Base-by-base conservation (phyloP, 2,113 vertebrate species). In the Malurus melanocephalus region DNA sequence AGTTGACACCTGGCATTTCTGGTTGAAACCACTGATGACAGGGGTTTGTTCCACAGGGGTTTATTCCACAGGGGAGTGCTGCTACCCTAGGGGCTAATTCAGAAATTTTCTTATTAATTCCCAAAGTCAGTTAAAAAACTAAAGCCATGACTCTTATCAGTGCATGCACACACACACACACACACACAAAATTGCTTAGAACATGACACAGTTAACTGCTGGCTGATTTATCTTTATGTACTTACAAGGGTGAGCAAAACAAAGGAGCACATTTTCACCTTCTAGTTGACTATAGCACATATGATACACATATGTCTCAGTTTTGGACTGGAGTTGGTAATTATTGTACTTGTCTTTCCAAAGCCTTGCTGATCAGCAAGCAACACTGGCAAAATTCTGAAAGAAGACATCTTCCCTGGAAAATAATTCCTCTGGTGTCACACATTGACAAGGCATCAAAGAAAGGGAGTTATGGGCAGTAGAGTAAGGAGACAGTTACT, bases 211-310 rank as follows among this genome's bases (percentile, higher is more conserved):
- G 72, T 94, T 81, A 91, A 60, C 59, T 88, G n/a, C 49, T 92
- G 73, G 88, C 81, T 94, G 85, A 82, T 72, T 77, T 78, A 33
- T 68, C 77, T 91, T 89, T 87, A 33, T 84, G 26, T 62, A 60
- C 49, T 95, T 95, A 90, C 61, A 80, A 88, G 92, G 45, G 23
- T 84, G 18, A 87, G 86, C 52, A 85, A 87, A 94, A 72, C 53
- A 94, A 94, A 82, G 61, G 42, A 87, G 51, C 55, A 66, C n/a
- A 69, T 87, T 93, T 95, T 48, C 53, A 95, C 57, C 49, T 92
- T 92, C 42, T 81, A 76, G 57, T 23, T 81, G 93, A 85, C 66
- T 88, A 79, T 69, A 79, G 38, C 49, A 15, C 30, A 49, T 18
- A 62, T 45, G 74, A 65, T 42, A 91, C 94, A 46, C 30, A 76